Conservation (phyloP, 2,113 vertebrate species). For the Forbesichthys papilliferus region DNA sequence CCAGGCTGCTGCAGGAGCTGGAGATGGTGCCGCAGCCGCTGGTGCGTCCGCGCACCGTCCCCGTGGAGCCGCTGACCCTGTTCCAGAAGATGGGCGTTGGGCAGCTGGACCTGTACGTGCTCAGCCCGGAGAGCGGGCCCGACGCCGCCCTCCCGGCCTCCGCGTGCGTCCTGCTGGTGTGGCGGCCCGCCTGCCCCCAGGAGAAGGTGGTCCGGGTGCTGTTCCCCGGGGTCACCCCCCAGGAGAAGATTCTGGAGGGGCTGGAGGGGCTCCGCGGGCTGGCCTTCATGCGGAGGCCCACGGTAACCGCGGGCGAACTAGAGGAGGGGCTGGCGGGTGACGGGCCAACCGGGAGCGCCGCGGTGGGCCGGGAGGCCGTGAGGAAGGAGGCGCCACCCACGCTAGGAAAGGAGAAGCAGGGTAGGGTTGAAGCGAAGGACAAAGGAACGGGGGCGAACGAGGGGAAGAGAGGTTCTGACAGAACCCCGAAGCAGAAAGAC, state of each 20-base stretch:
- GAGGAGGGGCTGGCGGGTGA: conserved; percentile 53
- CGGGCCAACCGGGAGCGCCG: conserved; percentile 60
- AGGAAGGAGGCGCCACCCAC: conserved; percentile 67
- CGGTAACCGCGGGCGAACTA: conserved; percentile 85
- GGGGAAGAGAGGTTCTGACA: conserved; percentile 66
- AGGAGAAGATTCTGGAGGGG: conserved; percentile 85
- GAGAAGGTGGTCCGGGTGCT: conserved; percentile 72
- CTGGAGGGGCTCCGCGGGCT: conserved; percentile 89
- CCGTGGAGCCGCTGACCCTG: conserved; percentile 82
- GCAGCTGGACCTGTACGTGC: conserved; percentile 88
- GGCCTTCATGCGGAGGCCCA: conserved; percentile 84
- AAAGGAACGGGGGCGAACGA: conserved; percentile 72
- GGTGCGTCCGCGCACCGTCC: conserved; percentile 67
- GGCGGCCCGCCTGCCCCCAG: conserved; percentile 85
- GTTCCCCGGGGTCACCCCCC: conserved; percentile 85
- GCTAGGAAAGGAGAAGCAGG: conserved; percentile 56
- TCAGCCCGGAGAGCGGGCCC: conserved; percentile 85
- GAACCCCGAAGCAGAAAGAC: conserved; percentile 66
- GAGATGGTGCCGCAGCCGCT: conserved; percentile 82
- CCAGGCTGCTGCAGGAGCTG: conserved; percentile 81
- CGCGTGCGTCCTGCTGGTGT: conserved; percentile 86
- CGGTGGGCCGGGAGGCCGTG: conserved; percentile 86
- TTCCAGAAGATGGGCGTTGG: conserved; percentile 98
- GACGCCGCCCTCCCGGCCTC: conserved; percentile 79
- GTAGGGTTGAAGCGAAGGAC: conserved; percentile 61